Base-by-base conservation (phyloP, 2,113 vertebrate species). In the Mobula hypostoma region DNA sequence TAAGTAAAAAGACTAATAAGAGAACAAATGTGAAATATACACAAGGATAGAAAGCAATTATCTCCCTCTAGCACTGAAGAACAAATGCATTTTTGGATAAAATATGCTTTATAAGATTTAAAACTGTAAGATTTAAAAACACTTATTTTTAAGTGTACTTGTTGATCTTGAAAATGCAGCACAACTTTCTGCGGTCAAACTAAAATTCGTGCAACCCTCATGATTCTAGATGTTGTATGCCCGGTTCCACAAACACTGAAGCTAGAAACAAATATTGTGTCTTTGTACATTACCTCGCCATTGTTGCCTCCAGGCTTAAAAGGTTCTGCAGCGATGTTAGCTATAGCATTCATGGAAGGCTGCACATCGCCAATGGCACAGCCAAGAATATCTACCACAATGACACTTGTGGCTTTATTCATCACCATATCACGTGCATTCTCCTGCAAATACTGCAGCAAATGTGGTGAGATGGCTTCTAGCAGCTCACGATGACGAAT, bases 291-390 rank as follows among this genome's bases (percentile, higher is more conserved):
- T 95, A 98, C 98, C 98, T 98, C 94, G 90, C 97, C 98, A 0
- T 97, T 95, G 79, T 9, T 9, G 72, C 98, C 98, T 17, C 98
- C 98, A 0, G 98, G 98, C 21, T 97, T 95, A 1, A 99, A 95
- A 74, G 98, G 96, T 61, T 96, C 96, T 32, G 97, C 96, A 94
- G 99, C 98, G 91, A 99, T 95, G 80, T 95, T 95, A 66, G 98
- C 98, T 27, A 99, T 96, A 1, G 98, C 97, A 5, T 96, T 96
- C 97, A 99, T 97, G 17, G 97, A 97, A 4, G 98, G 98, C 94
- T 96, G 95, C 87, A 97, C 94, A n/a, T 99, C 97, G 17, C 98
- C 98, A 6, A 96, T 88, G 74, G 98, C 98, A 0, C 97, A 96
- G 1, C 97, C 97, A 95, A 99, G 95, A 95, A 98, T 98, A 95